Percentiles rank a stretch among this genome's conserved stretches.
phyloP scores from a whole-genome alignment of 2,888 invertebrate genomes.

The Campoplex nolae region DNA sequence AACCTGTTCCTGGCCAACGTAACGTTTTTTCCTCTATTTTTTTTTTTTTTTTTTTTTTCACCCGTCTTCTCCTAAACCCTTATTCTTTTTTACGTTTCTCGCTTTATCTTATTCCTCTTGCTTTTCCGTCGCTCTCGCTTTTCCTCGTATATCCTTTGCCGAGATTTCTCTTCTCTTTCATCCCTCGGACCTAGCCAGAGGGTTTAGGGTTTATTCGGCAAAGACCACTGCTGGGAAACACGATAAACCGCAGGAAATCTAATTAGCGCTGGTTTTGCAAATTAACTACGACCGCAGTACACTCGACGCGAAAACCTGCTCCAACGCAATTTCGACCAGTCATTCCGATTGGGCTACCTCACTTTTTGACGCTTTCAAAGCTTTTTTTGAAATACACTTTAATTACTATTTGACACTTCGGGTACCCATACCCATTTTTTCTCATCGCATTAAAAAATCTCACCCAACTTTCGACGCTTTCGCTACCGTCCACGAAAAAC shows the following conservation, averaged over 20 bases:
- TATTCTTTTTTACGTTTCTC: neutral
- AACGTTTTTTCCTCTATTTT: constrained; percentile 29
- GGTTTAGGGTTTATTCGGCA: constrained; percentile 18
- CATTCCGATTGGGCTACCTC: constrained; percentile 35
- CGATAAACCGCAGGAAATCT: constrained; percentile 59
- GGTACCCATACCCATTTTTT: neutral
- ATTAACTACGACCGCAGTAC: constrained; percentile 47
- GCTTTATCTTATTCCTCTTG: neutral
- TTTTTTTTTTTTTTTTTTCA: constrained; percentile 29
- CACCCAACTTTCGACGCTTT: neutral
- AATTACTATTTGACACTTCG: neutral
- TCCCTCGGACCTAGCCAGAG: constrained; percentile 13
- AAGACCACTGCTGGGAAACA: constrained; percentile 24
- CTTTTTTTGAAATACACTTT: neutral
- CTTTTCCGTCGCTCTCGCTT: neutral
- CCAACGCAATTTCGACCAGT: constrained; percentile 45
- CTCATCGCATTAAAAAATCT: neutral
- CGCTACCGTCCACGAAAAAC: neutral
- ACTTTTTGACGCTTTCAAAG: constrained; percentile 28
- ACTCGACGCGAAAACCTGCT: constrained; percentile 34
- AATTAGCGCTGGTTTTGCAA: constrained; percentile 60
- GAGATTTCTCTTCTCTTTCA: neutral
- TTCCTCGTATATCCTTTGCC: neutral
- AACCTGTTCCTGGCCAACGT: constrained; percentile 43
- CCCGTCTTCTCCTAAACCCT: neutral